Base-by-base conservation (phyloP, 2,113 vertebrate genomes). In the Acanthisitta chloris region DNA sequence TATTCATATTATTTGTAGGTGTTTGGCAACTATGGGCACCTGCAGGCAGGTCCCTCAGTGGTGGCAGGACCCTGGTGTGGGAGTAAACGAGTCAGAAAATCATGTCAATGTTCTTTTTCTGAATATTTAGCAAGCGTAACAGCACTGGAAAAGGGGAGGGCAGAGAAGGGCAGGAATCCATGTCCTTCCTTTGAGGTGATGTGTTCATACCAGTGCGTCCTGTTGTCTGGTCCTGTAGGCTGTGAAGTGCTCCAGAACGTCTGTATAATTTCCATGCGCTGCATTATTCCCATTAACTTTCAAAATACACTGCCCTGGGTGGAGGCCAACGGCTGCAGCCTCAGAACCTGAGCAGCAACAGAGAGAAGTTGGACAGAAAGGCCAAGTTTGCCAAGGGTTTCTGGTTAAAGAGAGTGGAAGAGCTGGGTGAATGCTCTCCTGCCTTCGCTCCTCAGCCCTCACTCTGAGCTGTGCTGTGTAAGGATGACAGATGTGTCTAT, bases 241-340 rank as follows among this genome's bases (percentile, higher is more conserved):
- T 45, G 98, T 97, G 77, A 99, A 99, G 96, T 99, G 98, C 77
- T 99, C 99, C 92, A 99, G 98, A 90, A 99, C 99, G 19, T 99
- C 99, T 4, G 96, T 58, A 74, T 98, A 98, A 58, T 97, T 97
- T 11, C 98, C 98, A 34, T 90, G 98, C 77, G 96, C 97, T 94
- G 99, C 98, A 7, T 97, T 99, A 97, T 97, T 98, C 52, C 99
- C 99, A 23, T 98, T 99, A 81, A 99, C 99, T 98, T 99, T 99
- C 89, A 99, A 97, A 96, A 99, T 91, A 62, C 99, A 99, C 94
- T 99, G 99, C 31, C 99, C 99, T 0, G 99, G 98, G 66, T 99
- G 99, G 67, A 99, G 98, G 25, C 99, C 99, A 1, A 97, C 98
- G 0, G 97, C 98, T 17, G 98, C 98, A 4, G 99, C 99, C 94